Evolutionary conservation across 2,113 vertebrate species (phyloP), one percentile per base, ranked within the genome.

Genomic region (Dipodomys merriami): DNA sequence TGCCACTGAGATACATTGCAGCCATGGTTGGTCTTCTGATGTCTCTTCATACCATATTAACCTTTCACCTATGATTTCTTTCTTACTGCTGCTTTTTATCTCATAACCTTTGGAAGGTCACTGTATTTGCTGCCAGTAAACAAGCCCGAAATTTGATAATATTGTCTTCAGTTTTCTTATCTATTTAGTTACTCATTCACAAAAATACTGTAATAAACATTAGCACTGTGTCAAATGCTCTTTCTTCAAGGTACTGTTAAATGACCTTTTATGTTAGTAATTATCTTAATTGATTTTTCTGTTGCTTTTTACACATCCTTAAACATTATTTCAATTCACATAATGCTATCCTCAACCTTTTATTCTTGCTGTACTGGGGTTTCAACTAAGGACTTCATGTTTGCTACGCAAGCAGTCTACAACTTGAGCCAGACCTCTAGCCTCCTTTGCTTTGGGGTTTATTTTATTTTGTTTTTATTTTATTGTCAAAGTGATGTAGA

Each of bases 221-320:
- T 53, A 67, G 30, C 33, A 18, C 12, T 62, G 15, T 72, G 6
- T 39, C 39, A 81, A n/a, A n/a, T 22, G 62, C 23, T 71, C 6
- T 53, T 86, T 86, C 35, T 80, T 89, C 69, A 85, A 89, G 15
- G 39, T 64, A 8, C 53, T 86, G 77, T 44, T 39, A 57, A 60
- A 25, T 23, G 6, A 30, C 92, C 20, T 68, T 64, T 22, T 16
- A 64, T 7, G 53, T 49, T 64, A 39, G 44, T 78, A 49, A 86
- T 83, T 65, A 83, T 81, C 74, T 85, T 77, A 53, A 65, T 65
- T 82, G 27, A 74, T 57, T 64, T 81, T 95, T 83, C 35, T 74
- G 46, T 78, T 93, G 33, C 29, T 79, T 10, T 93, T 88, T 44
- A 65, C 80, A 74, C 2, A 62, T 67, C 10, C 44, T 6, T 77